Conservation (phyloP, 2,797 vertebrate genomes). For the Myiotriccus ornatus region DNA sequence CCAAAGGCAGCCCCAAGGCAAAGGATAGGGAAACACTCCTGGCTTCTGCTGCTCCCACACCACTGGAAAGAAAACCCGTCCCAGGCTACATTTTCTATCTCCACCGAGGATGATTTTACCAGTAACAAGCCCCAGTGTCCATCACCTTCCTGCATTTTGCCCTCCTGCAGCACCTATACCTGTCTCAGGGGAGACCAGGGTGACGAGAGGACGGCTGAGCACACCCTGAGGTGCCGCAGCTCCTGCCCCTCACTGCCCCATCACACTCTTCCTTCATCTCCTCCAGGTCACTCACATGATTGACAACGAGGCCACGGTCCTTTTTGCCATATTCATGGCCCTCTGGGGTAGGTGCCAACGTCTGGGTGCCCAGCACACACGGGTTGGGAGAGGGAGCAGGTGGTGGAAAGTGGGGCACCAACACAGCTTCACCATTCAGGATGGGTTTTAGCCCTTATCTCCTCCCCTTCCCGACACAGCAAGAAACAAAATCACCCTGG, state of each 20-base stretch:
- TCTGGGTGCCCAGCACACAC: neutral
- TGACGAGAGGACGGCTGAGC: neutral
- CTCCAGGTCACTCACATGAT: slow-evolving; percentile 89
- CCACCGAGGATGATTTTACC: neutral
- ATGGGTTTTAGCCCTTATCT: neutral
- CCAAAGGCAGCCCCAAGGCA: neutral
- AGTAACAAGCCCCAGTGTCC: neutral
- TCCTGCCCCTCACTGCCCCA: neutral
- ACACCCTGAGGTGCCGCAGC: rapidly evolving
- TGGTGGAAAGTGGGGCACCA: neutral
- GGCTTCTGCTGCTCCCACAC: rapidly evolving
- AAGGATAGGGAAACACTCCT: neutral
- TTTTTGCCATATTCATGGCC: slow-evolving; percentile 94
- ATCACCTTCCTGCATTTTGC: neutral
- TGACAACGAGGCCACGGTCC: slow-evolving; percentile 90
- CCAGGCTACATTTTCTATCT: neutral
- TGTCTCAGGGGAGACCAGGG: rapidly evolving
- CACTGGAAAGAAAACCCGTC: neutral
- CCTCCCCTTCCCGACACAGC: neutral
- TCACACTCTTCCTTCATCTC: neutral
- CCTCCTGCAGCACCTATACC: neutral
- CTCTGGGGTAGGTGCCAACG: slow-evolving; percentile 87
- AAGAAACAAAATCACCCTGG: neutral
- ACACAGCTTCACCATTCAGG: neutral
- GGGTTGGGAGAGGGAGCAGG: neutral